phyloP scores from a whole-genome alignment of 2,113 vertebrate species.

The Campylomormyrus tamandua region DNA sequence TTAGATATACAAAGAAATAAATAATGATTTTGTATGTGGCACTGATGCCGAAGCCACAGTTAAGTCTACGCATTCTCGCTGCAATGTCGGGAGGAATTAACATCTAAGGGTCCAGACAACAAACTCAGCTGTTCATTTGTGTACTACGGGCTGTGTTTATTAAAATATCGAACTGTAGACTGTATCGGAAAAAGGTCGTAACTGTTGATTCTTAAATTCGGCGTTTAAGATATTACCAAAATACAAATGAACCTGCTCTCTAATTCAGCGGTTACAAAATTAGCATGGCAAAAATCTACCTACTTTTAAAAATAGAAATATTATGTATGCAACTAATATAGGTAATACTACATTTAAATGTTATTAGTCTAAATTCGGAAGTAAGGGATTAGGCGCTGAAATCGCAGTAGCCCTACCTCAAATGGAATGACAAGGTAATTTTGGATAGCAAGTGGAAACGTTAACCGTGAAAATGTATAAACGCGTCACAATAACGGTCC shows the following conservation, averaged over 20 bases:
- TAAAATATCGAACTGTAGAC: not conserved
- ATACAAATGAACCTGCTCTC: not conserved
- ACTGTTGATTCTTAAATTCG: not conserved
- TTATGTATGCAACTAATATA: not conserved
- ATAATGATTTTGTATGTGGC: not conserved
- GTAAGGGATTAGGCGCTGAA: not conserved
- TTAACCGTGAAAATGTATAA: not conserved
- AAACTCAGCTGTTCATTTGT: not conserved
- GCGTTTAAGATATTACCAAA: not conserved
- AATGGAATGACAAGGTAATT: not conserved
- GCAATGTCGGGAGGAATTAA: not conserved
- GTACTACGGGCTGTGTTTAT: not conserved
- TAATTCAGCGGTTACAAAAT: not conserved
- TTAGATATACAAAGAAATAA: not conserved
- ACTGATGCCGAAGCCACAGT: not conserved
- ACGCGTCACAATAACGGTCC: not conserved
- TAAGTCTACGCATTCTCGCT: not conserved
- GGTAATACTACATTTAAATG: not conserved
- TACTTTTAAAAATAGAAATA: not conserved
- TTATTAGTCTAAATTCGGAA: not conserved
- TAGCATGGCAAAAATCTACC: not conserved
- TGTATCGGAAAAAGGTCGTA: not conserved
- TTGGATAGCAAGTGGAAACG: not conserved
- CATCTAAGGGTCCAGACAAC: not conserved
- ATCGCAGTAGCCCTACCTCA: not conserved